phyloP scores from a whole-genome alignment of 2,113 vertebrate genomes.

The Emydocephalus ijimae region DNA sequence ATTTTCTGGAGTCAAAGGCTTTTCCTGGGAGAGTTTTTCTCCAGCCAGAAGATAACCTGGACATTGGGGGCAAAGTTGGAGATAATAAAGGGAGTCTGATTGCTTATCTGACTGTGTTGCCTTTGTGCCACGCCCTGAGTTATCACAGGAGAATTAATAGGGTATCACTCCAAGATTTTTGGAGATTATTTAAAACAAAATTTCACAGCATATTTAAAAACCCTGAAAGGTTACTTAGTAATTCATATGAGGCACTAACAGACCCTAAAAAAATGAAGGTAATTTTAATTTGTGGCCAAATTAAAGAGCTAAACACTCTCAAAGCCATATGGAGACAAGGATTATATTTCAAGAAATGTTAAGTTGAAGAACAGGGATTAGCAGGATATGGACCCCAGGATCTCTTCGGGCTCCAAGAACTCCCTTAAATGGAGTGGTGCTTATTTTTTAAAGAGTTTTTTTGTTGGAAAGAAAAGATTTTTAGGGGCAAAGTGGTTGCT shows the following conservation, averaged over 20 bases:
- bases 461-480: not conserved
- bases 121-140: no score
- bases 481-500: not conserved
- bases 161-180: not conserved
- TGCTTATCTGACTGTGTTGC: no score
- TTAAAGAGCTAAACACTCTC: not conserved
- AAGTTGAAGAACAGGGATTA: not conserved
- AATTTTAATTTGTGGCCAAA: not conserved
- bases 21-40: no score
- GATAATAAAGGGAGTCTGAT: no score
- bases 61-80: no score
- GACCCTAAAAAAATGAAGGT: not conserved
- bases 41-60: no score
- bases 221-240: not conserved
- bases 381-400: not conserved
- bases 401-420: not conserved
- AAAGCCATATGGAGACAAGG: not conserved
- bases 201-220: not conserved
- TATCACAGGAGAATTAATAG: not conserved
- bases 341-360: not conserved
- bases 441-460: not conserved
- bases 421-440: not conserved
- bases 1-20: no score
- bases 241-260: not conserved
- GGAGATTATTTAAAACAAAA: not conserved